phyloP scores from a whole-genome alignment of 1,140 invertebrate genomes.

The Carposina sasakii region DNA sequence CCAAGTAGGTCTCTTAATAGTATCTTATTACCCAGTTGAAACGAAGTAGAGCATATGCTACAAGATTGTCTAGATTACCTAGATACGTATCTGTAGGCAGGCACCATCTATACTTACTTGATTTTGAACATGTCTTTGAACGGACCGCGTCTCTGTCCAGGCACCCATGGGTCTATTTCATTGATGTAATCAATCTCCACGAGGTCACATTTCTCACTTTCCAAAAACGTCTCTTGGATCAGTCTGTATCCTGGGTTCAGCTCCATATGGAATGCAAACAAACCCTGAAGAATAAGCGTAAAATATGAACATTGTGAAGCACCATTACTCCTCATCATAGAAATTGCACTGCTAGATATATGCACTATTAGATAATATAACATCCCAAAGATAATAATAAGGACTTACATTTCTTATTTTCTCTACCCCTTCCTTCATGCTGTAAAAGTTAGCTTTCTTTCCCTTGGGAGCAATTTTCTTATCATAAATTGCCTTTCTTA shows the following conservation, averaged over 20 bases:
- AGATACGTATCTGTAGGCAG: too few species aligned
- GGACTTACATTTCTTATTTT: slow-evolving; percentile 63
- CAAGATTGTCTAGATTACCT: too few species aligned
- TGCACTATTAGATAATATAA: too few species aligned
- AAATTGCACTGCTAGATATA: too few species aligned
- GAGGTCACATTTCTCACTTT: slow-evolving; percentile 78
- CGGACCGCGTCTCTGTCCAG: slow-evolving; percentile 74
- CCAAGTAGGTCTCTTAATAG: too few species aligned
- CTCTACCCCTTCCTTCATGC: slow-evolving; percentile 74
- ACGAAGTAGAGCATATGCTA: too few species aligned
- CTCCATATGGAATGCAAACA: slow-evolving; percentile 78
- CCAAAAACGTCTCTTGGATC: slow-evolving; percentile 75
- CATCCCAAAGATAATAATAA: too few species aligned
- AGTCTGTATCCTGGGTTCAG: slow-evolving; percentile 74
- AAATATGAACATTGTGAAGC: too few species aligned
- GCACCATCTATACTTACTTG: slow-evolving; percentile 62
- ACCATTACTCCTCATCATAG: too few species aligned
- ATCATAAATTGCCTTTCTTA: slow-evolving; percentile 74
- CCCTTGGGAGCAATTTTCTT: slow-evolving; percentile 73
- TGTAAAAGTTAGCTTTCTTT: slow-evolving; percentile 64
- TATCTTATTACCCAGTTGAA: too few species aligned
- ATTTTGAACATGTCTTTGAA: slow-evolving; percentile 76
- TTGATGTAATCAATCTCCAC: slow-evolving; percentile 76
- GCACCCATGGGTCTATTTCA: slow-evolving; percentile 74
- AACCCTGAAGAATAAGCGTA: slow-evolving; percentile 32